Percentiles rank a stretch among this genome's conserved stretches.
phyloP scores from a whole-genome alignment of 2,888 invertebrate species.

The Pterostichus niger region DNA sequence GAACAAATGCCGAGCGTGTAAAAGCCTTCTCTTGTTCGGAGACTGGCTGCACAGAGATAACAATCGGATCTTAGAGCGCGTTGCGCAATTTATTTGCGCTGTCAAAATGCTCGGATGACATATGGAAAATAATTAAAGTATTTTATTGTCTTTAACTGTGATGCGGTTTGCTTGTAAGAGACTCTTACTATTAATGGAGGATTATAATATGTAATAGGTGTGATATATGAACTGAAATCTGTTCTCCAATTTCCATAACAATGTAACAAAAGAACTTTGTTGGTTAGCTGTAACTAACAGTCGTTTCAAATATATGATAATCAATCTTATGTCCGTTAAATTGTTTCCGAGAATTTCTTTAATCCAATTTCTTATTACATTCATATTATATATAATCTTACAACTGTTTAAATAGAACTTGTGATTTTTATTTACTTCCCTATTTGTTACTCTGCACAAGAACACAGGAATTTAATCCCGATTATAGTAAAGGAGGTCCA shows the following conservation, averaged over 20 bases:
- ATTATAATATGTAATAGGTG: conserved; percentile 42
- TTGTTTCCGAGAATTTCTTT: background rate
- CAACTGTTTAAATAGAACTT: no score
- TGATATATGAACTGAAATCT: conserved; percentile 16
- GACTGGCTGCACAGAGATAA: conserved; percentile 18
- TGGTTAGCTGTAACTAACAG: background rate
- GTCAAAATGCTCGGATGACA: conserved; percentile 57
- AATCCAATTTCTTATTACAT: no score
- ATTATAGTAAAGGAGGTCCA: no score
- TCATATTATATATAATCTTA: no score
- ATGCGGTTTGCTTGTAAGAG: conserved; percentile 15
- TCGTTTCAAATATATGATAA: conserved; percentile 7
- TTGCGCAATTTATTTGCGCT: conserved; percentile 54
- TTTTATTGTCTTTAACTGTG: conserved; percentile 48
- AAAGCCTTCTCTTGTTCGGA: conserved; percentile 47
- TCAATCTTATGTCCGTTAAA: background rate
- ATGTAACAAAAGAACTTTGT: conserved; percentile 28
- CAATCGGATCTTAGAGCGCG: conserved; percentile 52
- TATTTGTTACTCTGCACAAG: no score
- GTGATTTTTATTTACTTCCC: no score
- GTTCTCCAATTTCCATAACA: conserved; percentile 30
- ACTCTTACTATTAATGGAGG: conserved; percentile 38
- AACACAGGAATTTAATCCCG: no score
- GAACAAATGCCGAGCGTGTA: conserved; percentile 53
- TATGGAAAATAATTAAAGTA: conserved; percentile 54